Base-by-base conservation (phyloP, 2,888 invertebrate genomes). In the Lissocephala sabroskyi region DNA sequence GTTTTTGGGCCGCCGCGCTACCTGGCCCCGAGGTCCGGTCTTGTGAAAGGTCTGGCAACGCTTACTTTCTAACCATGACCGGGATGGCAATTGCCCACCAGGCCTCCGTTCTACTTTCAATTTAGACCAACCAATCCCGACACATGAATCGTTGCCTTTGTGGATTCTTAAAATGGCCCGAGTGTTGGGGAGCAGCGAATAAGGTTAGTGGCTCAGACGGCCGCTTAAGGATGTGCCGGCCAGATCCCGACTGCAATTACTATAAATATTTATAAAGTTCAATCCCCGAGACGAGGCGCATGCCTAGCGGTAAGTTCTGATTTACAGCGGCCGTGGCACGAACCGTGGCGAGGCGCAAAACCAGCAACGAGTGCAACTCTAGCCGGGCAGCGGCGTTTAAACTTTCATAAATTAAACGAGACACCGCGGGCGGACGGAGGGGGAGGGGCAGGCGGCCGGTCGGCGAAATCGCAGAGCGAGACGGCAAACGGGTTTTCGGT, bases 361-460 rank as follows among this genome's bases (percentile, higher is more conserved):
- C n/a, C n/a, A n/a, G n/a, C 30, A 13, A 56, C 55, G 51, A 37
- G 19, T 30, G 48, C 49, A 23, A 23, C 23, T 23, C 7, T 7
- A 7, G 50, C 44, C 49, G 47, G 62, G 58, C 32, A 48, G 64
- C 54, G 55, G 51, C 73, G 59, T 62, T 68, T 68, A 75, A 62
- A 75, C 68, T 75, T 68, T 68, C 68, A 68, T 68, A 75, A 68
- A 68, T 67, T 64, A 75, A 64, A 47, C 64, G 37, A 50, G 49
- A 42, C 41, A 40, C 30, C 36, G 18, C 26, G 23, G 14, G 37
- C 30, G 39, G 18, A 28, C 14, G 17, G 30, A 13, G 33, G 35
- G 52, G 30, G 33, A 41, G 41, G 26, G 45, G 33, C 36, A 48
- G 32, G 29, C 33, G 46, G 52, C 45, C 47, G 49, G 52, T 63